Evolutionary conservation across 2,888 invertebrate genomes (phyloP).

Genomic region (Zhengitettix transpicula): DNA sequence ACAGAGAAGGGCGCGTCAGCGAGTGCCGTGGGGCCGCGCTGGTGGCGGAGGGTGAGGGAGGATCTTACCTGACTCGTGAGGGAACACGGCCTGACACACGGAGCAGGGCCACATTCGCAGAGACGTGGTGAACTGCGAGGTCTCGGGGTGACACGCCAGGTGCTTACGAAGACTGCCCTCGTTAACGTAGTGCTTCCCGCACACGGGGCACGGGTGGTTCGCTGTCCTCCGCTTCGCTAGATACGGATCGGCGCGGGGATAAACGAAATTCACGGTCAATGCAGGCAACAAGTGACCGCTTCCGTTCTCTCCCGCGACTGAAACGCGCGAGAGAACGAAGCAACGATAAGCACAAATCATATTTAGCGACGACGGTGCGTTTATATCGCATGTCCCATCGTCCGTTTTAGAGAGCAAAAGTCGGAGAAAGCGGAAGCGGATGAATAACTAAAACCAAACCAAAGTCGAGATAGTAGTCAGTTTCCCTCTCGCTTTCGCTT

Average conservation of each 20-base stretch:
- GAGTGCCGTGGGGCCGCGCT: too few species aligned
- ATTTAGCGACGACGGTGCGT: too few species aligned
- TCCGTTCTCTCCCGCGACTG: too few species aligned
- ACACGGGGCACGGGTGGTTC: slow-evolving; percentile 88
- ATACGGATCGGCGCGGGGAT: slow-evolving; percentile 39
- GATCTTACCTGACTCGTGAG: slow-evolving; percentile 72
- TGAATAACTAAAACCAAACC: too few species aligned
- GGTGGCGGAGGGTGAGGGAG: too few species aligned
- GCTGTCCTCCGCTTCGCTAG: slow-evolving; percentile 87
- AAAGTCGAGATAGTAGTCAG: too few species aligned
- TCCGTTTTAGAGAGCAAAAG: too few species aligned
- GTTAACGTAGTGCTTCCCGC: slow-evolving; percentile 90
- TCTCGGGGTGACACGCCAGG: slow-evolving; percentile 85
- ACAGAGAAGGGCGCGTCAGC: neutral
- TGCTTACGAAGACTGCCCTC: slow-evolving; percentile 86
- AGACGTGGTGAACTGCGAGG: slow-evolving; percentile 67
- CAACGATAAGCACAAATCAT: too few species aligned
- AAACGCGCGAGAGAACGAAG: too few species aligned
- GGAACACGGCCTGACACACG: slow-evolving; percentile 87
- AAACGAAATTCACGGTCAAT: slow-evolving; percentile 12
- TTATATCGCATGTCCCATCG: too few species aligned
- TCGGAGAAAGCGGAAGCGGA: too few species aligned
- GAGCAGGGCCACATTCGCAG: slow-evolving; percentile 93
- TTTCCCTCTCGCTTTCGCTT: too few species aligned
- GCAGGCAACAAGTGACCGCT: neutral